These are phyloP conservation scores for Centropus bengalensis DNA, from an alignment of 2,113 vertebrate genomes.

Conservation along the genomic window DNA sequence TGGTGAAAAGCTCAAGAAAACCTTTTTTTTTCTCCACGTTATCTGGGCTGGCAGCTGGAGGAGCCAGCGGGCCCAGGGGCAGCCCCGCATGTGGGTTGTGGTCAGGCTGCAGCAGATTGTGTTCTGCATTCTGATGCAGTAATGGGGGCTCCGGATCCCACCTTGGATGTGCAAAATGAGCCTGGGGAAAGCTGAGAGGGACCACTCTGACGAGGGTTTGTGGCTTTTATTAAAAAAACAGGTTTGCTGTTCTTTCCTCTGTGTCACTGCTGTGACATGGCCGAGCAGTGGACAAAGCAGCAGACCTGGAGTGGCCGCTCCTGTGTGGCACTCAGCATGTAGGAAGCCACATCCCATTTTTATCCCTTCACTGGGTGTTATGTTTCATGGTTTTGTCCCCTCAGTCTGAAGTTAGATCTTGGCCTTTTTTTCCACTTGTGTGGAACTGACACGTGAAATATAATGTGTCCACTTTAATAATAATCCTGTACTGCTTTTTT, in stretches of 20 bases:
- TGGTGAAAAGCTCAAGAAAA: not conserved
- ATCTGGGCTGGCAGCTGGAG: not conserved
- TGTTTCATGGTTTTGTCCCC: not conserved
- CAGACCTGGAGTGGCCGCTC: not conserved
- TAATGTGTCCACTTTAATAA: constrained; percentile 4
- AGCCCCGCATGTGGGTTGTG: not conserved
- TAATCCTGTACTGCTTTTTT: not conserved
- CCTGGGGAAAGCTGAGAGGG: not conserved
- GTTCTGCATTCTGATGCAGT: not conserved
- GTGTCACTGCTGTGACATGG: accelerated
- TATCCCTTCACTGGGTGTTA: not conserved
- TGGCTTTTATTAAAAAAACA: not conserved
- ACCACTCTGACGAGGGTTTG: not conserved
- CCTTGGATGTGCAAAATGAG: accelerated
- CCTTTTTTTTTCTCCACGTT: not conserved
- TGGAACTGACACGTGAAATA: not conserved
- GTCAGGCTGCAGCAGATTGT: not conserved
- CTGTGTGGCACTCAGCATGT: accelerated
- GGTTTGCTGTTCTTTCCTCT: not conserved
- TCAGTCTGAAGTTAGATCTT: not conserved
- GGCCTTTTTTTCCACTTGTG: not conserved
- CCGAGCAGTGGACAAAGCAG: not conserved
- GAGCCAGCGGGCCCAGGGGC: not conserved
- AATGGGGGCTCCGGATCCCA: not conserved
- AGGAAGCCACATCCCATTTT: not conserved